Evolutionary conservation across 1,140 invertebrate species (phyloP).

Genomic region (Hydropsyche tenuis): DNA sequence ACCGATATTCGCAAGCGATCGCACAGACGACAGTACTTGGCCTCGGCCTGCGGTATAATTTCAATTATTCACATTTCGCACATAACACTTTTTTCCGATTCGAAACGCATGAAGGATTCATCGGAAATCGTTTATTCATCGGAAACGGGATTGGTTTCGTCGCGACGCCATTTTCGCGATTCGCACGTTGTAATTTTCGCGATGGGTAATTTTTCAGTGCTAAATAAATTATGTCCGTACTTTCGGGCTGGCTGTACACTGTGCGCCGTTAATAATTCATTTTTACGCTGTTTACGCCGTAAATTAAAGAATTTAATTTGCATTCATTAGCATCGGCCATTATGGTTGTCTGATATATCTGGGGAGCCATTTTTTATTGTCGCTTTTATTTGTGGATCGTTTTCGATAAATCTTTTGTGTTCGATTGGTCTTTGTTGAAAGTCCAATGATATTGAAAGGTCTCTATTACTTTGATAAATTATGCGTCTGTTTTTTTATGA

Average conservation of each 20-base stretch:
- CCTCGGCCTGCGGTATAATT: neutral
- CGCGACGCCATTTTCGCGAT: neutral
- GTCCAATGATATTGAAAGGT: neutral
- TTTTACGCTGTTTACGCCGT: neutral
- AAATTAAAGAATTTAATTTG: slow-evolving; percentile 10
- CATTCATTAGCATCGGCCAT: neutral
- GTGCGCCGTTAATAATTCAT: neutral
- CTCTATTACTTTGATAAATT: no score
- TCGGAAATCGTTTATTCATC: slow-evolving; percentile 8
- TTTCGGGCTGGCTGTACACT: neutral
- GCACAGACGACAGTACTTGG: neutral
- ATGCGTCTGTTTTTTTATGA: no score
- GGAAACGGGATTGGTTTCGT: slow-evolving; percentile 5
- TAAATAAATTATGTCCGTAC: neutral
- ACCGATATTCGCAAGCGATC: no score
- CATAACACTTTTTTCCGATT: slow-evolving; percentile 1
- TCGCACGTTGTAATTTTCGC: neutral
- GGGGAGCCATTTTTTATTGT: no score
- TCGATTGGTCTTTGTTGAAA: no score
- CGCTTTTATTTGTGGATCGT: no score
- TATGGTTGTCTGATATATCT: neutral
- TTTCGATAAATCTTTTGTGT: no score
- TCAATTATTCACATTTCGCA: neutral
- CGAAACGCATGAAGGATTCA: neutral
- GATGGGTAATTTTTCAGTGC: neutral